phyloP scores from a whole-genome alignment of 2,888 invertebrate species.

The Caenorhabditis wallacei region DNA sequence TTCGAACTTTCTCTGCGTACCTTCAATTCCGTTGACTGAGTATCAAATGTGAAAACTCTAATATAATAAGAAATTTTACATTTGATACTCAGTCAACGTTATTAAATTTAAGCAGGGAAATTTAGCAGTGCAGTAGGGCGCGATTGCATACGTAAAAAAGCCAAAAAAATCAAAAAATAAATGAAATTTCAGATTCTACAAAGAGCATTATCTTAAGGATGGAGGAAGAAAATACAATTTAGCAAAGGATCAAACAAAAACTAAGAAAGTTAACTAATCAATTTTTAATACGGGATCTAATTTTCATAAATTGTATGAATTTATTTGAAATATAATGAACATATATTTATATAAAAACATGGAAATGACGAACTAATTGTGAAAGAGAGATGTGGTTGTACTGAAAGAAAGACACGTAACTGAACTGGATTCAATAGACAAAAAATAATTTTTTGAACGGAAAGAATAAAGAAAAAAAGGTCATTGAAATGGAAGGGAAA shows the following conservation, averaged over 20 bases:
- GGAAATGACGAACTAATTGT: background rate
- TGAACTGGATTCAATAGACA: too few relatives aligned
- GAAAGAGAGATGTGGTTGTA: background rate
- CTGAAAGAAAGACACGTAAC: too few relatives aligned
- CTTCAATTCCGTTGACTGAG: too few relatives aligned
- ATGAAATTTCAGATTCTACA: constrained; percentile 76
- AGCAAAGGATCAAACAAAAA: constrained; percentile 41
- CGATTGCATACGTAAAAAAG: too few relatives aligned
- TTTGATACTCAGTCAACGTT: too few relatives aligned
- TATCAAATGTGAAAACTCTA: too few relatives aligned
- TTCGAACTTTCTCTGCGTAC: too few relatives aligned
- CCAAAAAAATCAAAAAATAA: constrained; percentile 1
- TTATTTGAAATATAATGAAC: background rate
- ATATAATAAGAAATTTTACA: too few relatives aligned
- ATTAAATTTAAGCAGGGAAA: too few relatives aligned
- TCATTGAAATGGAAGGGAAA: background rate
- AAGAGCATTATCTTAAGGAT: constrained; percentile 75
- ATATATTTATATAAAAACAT: background rate
- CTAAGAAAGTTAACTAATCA: constrained; percentile 36
- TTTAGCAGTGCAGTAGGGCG: too few relatives aligned
- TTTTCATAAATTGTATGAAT: background rate
- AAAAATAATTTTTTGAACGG: too few relatives aligned
- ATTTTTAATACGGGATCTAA: constrained; percentile 5
- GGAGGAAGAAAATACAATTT: constrained; percentile 80
- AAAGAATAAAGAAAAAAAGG: too few relatives aligned